These are phyloP conservation scores for Tringa solitaria DNA, from an alignment of 2,113 vertebrate species.

Conservation along the genomic window DNA sequence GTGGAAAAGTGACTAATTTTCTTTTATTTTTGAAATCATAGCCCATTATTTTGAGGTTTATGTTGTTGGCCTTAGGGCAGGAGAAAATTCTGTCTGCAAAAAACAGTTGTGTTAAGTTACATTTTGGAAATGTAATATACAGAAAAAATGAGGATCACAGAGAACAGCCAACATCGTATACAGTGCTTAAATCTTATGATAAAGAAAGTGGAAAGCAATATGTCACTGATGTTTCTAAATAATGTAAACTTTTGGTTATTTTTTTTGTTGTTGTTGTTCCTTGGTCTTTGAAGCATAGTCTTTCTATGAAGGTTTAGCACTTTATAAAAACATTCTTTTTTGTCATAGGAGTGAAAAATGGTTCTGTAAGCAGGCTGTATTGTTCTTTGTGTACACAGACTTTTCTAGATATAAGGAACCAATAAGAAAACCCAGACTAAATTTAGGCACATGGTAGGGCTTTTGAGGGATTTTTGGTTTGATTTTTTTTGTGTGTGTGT, in stretches of 20 bases:
- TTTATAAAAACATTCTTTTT: background rate
- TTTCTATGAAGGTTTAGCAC: background rate
- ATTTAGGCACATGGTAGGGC: background rate
- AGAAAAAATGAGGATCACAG: conserved; percentile 1
- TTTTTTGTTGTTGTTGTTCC: background rate
- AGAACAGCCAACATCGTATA: conserved; percentile 25
- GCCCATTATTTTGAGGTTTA: conserved; percentile 35
- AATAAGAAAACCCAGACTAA: conserved; percentile 32
- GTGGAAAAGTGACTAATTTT: background rate
- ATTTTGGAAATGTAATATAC: conserved; percentile 31
- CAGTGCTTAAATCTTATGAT: background rate
- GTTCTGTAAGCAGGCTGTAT: background rate
- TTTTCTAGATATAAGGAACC: conserved; percentile 23
- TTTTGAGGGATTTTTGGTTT: background rate
- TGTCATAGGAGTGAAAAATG: conserved; percentile 14
- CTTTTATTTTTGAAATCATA: conserved; percentile 41
- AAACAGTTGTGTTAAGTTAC: conserved; percentile 62
- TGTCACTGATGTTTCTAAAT: conserved; percentile 24
- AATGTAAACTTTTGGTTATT: background rate
- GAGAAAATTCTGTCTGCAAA: conserved; percentile 47
- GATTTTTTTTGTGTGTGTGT: background rate
- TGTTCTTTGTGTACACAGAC: conserved; percentile 4
- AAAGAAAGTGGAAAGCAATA: conserved; percentile 9
- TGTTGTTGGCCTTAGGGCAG: conserved; percentile 40
- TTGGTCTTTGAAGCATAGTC: background rate